Conservation (phyloP, 1,140 invertebrate species). For the Samia ricini region DNA sequence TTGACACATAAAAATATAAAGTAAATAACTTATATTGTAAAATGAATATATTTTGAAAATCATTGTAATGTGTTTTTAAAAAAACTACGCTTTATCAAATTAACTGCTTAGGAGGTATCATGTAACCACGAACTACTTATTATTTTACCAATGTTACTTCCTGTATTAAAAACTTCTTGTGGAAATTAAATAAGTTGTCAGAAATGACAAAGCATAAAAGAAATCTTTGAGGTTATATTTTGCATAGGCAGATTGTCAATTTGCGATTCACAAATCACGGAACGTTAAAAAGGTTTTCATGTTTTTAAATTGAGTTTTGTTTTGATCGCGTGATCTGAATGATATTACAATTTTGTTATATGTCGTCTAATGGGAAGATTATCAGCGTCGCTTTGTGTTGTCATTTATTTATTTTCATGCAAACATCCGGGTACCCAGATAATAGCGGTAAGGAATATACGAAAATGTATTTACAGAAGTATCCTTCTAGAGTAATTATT, state of each 20-base stretch:
- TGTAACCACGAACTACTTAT: too few species aligned
- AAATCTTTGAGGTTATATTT: background rate
- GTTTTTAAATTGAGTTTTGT: constrained; percentile 8
- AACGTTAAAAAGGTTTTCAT: background rate
- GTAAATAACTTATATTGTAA: too few species aligned
- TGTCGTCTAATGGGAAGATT: background rate
- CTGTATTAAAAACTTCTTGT: background rate
- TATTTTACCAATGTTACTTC: background rate
- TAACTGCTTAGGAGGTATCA: too few species aligned
- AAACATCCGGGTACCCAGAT: constrained; percentile 1
- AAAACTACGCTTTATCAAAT: too few species aligned
- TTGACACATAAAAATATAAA: too few species aligned
- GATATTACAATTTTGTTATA: background rate
- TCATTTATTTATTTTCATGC: background rate
- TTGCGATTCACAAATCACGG: background rate
- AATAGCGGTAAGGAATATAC: background rate
- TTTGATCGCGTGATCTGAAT: constrained; percentile 1
- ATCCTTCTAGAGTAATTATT: too few species aligned
- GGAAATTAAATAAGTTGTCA: background rate
- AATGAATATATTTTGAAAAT: too few species aligned
- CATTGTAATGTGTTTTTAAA: too few species aligned
- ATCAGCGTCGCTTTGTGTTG: background rate
- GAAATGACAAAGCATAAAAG: background rate
- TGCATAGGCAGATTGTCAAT: background rate
- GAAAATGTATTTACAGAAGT: background rate